A percentile compares a stretch with the other conserved stretches of the same genome.
phyloP scores from a whole-genome alignment of 2,113 vertebrate genomes.

The Sander vitreus region DNA sequence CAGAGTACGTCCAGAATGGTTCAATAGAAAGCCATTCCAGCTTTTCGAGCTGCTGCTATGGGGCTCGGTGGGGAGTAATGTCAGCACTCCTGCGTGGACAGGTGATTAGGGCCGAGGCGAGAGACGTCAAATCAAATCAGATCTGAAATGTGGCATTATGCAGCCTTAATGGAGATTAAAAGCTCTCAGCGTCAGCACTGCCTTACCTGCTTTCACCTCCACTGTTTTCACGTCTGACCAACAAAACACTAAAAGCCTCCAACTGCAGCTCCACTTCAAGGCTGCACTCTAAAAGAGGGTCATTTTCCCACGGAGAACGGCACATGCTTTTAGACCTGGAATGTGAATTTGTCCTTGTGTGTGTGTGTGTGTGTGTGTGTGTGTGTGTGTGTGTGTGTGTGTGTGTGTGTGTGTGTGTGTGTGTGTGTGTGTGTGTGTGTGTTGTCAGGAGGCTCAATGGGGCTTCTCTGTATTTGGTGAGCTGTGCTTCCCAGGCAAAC shows the following conservation, averaged over 20 bases:
- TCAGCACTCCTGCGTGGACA: slow-evolving; percentile 52
- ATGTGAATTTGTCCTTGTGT: background rate
- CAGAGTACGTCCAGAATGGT: background rate
- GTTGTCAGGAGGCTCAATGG: background rate
- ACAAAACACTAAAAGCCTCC: slow-evolving; percentile 59
- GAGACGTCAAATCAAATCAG: slow-evolving; percentile 75
- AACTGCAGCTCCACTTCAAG: slow-evolving; percentile 37
- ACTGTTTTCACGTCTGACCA: slow-evolving; percentile 38
- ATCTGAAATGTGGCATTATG: slow-evolving; percentile 67
- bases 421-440: background rate
- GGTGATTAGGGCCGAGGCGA: slow-evolving; percentile 50
- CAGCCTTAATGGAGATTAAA: slow-evolving; percentile 77
- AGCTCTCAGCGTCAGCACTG: slow-evolving; percentile 55
- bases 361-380: slow-evolving; percentile 13
- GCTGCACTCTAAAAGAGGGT: slow-evolving; percentile 24
- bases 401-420: slow-evolving; percentile 12
- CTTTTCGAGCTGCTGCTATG: slow-evolving; percentile 15
- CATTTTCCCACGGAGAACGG: slow-evolving; percentile 6
- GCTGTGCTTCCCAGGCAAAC: background rate
- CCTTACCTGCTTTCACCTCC: slow-evolving; percentile 48
- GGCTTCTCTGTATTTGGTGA: background rate
- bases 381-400: background rate
- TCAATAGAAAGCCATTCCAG: slow-evolving; percentile 25
- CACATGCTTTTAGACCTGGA: slow-evolving; percentile 22
- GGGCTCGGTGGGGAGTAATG: slow-evolving; percentile 10